Percentiles rank a stretch among this genome's conserved stretches.
Conservation (phyloP, 2,888 invertebrate genomes). For the Cataglyphis rosenhaueri region DNA sequence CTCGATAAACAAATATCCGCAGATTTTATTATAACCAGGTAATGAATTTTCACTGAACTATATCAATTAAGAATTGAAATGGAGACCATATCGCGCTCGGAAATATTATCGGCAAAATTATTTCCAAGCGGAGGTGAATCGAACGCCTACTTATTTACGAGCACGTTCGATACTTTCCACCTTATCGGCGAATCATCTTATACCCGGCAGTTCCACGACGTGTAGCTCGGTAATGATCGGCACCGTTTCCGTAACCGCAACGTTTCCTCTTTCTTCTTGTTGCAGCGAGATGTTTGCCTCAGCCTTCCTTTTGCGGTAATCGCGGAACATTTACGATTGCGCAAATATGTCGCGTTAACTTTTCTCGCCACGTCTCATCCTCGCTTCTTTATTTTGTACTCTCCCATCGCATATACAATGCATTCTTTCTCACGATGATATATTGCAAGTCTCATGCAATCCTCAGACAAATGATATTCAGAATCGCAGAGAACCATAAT, state of each 20-base stretch:
- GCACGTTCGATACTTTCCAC: slow-evolving; percentile 42
- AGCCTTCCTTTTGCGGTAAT: slow-evolving; percentile 30
- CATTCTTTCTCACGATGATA: background rate
- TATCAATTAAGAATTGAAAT: background rate
- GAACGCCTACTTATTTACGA: slow-evolving; percentile 42
- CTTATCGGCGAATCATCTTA: slow-evolving; percentile 51
- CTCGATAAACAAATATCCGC: background rate
- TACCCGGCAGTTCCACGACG: slow-evolving; percentile 48
- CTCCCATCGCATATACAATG: background rate
- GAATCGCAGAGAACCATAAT: background rate
- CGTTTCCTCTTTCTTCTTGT: slow-evolving; percentile 38
- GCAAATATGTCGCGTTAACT: slow-evolving; percentile 35
- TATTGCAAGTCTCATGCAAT: background rate
- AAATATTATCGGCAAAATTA: slow-evolving; percentile 10
- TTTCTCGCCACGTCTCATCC: slow-evolving; percentile 11
- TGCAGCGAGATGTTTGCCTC: slow-evolving; percentile 5
- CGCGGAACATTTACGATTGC: slow-evolving; percentile 19
- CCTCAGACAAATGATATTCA: background rate
- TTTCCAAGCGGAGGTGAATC: slow-evolving; percentile 11
- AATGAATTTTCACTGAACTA: background rate
- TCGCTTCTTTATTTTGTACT: background rate
- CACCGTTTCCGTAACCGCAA: slow-evolving; percentile 46
- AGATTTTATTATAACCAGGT: background rate
- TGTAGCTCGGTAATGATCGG: slow-evolving; percentile 47
- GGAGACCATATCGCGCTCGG: background rate